These are phyloP conservation scores for Actenoides lindsayi DNA, from an alignment of 2,113 vertebrate genomes.

Conservation along the genomic window DNA sequence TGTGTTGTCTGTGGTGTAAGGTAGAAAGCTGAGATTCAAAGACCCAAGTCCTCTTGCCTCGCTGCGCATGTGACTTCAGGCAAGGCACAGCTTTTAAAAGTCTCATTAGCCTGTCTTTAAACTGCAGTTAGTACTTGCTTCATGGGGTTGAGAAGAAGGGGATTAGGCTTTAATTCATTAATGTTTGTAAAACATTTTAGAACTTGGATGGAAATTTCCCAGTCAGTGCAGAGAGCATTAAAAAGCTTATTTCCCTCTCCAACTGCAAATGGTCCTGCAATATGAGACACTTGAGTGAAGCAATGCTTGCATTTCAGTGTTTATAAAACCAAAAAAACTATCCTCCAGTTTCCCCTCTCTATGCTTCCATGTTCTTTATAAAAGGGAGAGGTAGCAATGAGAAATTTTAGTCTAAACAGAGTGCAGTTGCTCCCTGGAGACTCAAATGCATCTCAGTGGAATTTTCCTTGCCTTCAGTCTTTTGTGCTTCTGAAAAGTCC, in stretches of 20 bases:
- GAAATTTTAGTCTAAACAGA: constrained; percentile 66
- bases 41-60: background rate
- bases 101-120: constrained; percentile 16
- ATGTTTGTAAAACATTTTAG: constrained; percentile 36
- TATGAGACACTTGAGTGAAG: background rate
- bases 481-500: constrained; percentile 76
- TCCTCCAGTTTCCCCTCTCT: background rate
- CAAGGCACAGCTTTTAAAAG: background rate
- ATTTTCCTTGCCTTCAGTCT: constrained; percentile 77
- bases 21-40: background rate
- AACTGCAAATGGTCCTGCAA: background rate
- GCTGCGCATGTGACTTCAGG: background rate
- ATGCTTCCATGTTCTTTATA: background rate
- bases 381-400: constrained; percentile 1
- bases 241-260: constrained; percentile 1
- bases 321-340: background rate
- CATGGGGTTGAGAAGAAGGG: background rate
- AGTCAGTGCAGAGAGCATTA: background rate
- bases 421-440: constrained; percentile 74
- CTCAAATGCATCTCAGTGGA: constrained; percentile 72
- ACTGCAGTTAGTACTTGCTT: background rate
- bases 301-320: background rate
- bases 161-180: constrained; percentile 33
- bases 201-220: constrained; percentile 22
- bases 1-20: background rate